Conservation (phyloP, 2,113 vertebrate genomes). For the Nymphicus hollandicus region DNA sequence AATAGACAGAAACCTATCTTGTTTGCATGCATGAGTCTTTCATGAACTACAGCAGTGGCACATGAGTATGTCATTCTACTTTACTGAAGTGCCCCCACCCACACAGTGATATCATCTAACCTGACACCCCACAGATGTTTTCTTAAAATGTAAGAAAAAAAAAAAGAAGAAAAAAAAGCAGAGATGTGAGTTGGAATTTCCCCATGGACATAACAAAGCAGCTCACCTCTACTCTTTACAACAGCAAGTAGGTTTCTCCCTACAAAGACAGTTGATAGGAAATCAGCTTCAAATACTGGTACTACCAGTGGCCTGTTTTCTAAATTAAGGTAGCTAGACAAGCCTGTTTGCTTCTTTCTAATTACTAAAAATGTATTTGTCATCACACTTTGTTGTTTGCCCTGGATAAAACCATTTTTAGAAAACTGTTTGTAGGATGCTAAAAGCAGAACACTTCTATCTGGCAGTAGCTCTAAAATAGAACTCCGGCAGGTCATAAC, state of each 20-base stretch:
- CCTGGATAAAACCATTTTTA: background rate
- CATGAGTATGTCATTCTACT: constrained; percentile 59
- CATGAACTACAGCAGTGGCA: constrained; percentile 3
- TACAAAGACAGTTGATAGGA: constrained; percentile 52
- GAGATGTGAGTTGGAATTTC: constrained; percentile 73
- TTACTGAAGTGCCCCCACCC: constrained; percentile 77
- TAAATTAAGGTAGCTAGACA: background rate
- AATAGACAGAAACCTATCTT: constrained; percentile 6
- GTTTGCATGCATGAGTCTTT: background rate
- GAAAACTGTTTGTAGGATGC: background rate
- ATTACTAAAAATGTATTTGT: background rate
- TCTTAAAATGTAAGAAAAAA: background rate
- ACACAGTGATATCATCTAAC: constrained; percentile 67
- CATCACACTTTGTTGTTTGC: background rate
- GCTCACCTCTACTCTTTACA: constrained; percentile 12
- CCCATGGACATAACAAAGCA: constrained; percentile 71
- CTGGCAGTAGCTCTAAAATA: background rate
- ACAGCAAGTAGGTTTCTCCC: background rate
- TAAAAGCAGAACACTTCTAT: background rate
- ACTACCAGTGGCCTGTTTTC: background rate
- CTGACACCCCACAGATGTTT: constrained; percentile 4
- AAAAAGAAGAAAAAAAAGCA: background rate
- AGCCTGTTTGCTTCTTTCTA: background rate
- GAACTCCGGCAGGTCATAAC: background rate
- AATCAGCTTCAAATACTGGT: background rate